Evolutionary conservation across 2,797 vertebrate species (phyloP).

Genomic region (Acanthiza pusilla): DNA sequence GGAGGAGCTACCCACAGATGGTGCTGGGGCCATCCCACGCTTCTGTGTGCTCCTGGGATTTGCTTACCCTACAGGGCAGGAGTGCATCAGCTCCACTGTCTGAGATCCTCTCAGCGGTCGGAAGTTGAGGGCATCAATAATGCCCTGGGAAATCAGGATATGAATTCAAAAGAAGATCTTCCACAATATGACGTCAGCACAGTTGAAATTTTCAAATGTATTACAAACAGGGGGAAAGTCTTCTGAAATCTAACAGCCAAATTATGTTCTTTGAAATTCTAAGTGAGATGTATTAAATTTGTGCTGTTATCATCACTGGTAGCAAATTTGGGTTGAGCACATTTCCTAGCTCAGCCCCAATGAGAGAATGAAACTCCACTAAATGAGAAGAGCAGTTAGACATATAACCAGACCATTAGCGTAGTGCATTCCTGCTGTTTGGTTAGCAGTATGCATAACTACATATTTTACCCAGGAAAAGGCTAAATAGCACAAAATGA

Average conservation of each 20-base stretch:
- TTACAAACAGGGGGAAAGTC: not conserved
- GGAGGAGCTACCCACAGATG: fast-evolving
- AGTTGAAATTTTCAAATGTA: not conserved
- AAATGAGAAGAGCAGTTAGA: not conserved
- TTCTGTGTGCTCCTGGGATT: not conserved
- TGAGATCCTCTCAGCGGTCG: not conserved
- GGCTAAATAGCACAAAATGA: not conserved
- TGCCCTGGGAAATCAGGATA: not conserved
- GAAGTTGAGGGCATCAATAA: not conserved
- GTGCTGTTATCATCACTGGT: not conserved
- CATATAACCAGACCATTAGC: not conserved
- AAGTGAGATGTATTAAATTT: not conserved
- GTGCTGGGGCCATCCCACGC: not conserved
- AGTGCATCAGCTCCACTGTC: not conserved
- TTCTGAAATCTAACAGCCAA: not conserved
- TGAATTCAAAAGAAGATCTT: not conserved
- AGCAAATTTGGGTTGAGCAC: not conserved
- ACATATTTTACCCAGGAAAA: not conserved
- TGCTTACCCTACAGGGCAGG: not conserved
- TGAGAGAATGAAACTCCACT: not conserved
- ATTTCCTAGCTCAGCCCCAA: not conserved
- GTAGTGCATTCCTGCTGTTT: not conserved
- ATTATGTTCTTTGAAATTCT: not conserved
- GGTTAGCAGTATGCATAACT: not conserved
- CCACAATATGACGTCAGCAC: not conserved